Evolutionary conservation across 2,797 vertebrate species (phyloP), one percentile per base, ranked within the genome.

Genomic region (Buphagus erythrorhynchus): DNA sequence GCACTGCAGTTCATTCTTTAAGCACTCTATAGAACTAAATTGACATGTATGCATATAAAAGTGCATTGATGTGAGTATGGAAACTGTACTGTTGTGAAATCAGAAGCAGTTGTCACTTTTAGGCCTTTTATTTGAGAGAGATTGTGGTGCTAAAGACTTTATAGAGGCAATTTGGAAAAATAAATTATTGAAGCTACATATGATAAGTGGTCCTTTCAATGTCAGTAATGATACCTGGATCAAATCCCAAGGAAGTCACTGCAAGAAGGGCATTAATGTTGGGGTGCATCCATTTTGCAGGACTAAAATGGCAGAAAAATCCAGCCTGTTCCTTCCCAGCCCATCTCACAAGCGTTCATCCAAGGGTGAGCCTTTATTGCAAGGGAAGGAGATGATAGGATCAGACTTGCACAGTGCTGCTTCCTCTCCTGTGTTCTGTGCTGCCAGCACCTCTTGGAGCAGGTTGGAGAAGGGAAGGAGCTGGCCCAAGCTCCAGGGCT

Each of bases 101-200:
- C 36, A 81, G 76, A 68, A 88, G 48, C 16, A 71, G 59, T 59
- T 79, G 65, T 52, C 24, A n/a, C 14, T 77, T 86, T 74, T 49
- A 54, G 36, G 33, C 17, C 28, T 81, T 51, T 38, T 76, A 3
- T 57, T n/a, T 57, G 61, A 57, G 59, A 24, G 21, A 82, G 43
- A 38, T 18, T 36, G 26, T 77, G 46, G 48, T 52, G 49, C 29
- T 82, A n/a, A 74, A 73, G 38, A 21, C 25, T 79, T 73, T 76
- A 35, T 33, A 52, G 54, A 74, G 51, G 33, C 33, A 52, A 45
- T 43, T 85, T 38, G 16, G 16, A 46, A 62, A 55, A 49, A 73
- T 35, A 35, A 24, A 29, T 9, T 15, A 8, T 6, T 57, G 52
- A 65, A 82, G 49, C 73, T 14, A 5, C 11, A 1, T 59, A 21